Evolutionary conservation across 30 jellyfish, hydroid and myxozoan species (phyloP), one percentile per base, ranked within the genome.

Genomic region (Turritopsis rubra): DNA sequence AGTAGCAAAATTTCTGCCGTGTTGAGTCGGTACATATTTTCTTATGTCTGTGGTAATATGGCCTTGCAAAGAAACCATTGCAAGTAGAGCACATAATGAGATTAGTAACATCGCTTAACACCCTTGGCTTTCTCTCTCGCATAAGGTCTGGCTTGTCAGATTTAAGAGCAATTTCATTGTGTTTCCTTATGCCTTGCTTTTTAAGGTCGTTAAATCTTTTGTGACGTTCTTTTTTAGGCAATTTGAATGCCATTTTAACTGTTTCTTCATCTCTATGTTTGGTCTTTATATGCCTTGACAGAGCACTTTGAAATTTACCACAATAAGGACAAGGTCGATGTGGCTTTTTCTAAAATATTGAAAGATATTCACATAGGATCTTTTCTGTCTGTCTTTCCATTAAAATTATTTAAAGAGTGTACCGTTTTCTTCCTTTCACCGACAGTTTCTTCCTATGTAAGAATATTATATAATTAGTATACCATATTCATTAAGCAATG

Each of bases 311-410:
- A 66, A 25, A 25, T 21, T n/a, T 26, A 66, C 76, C 76, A 66
- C 76, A 66, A 66, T 66, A 66, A 25, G 76, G 76, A 25, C 76
- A 66, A 25, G 76, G 76, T 66, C 76, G 76, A 25, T 66, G 76
- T n/a, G 76, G 76, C 29, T 66, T 66, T 41, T 41, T 41, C 60
- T 41, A 41, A 41, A 41, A 41, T n/a, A n/a, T 41, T 41, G 60
- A 41, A 41, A 41, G 60, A 41, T 41, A 41, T 41, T 41, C 60
- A 41, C 60, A 41, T 41, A 41, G 60, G 60, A 41, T 41, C 60
- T 41, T 41, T 41, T 41, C 13, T 41, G 60, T 41, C 60, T 41
- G 60, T 41, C 60, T 41, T 41, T 41, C 13, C 60, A 41, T 41
- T 41, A 41, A 5, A 41, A 41, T 41, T 3, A 41, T 41, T 41